A percentile compares a stretch with the other conserved stretches of the same genome.
phyloP scores from a whole-genome alignment of 2,797 vertebrate genomes.

The Streptopelia turtur region DNA sequence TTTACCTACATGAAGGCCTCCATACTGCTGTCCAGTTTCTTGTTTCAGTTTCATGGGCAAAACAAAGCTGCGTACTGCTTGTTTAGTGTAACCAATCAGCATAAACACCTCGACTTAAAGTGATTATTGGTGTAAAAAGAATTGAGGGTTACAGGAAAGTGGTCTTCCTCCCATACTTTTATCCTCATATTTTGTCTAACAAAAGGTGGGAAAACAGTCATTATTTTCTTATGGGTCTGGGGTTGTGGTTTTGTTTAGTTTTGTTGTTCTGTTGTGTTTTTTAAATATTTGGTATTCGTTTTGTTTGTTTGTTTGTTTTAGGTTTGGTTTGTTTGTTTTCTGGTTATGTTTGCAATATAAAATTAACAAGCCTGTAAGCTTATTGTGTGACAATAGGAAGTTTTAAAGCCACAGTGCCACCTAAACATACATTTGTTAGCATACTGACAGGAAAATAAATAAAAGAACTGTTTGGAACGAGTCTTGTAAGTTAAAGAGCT shows the following conservation, averaged over 20 bases:
- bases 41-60: neutral
- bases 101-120: neutral
- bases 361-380: neutral
- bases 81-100: neutral
- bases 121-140: neutral
- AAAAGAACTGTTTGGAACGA: neutral
- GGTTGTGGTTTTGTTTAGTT: neutral
- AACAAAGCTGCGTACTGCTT: neutral
- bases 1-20: neutral
- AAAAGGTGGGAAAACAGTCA: neutral
- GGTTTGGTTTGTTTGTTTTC: neutral
- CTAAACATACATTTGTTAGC: neutral
- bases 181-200: neutral
- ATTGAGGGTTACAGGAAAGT: neutral
- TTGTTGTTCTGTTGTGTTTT: neutral
- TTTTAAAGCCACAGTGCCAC: neutral
- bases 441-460: neutral
- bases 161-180: neutral
- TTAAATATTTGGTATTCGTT: too few species aligned
- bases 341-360: neutral
- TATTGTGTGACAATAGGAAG: neutral
- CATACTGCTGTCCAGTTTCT: fast-evolving
- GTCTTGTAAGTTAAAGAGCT: neutral
- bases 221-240: neutral
- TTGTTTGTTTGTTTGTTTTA: neutral